phyloP scores from a whole-genome alignment of 2,113 vertebrate genomes.

The Rousettus leschenaultii region DNA sequence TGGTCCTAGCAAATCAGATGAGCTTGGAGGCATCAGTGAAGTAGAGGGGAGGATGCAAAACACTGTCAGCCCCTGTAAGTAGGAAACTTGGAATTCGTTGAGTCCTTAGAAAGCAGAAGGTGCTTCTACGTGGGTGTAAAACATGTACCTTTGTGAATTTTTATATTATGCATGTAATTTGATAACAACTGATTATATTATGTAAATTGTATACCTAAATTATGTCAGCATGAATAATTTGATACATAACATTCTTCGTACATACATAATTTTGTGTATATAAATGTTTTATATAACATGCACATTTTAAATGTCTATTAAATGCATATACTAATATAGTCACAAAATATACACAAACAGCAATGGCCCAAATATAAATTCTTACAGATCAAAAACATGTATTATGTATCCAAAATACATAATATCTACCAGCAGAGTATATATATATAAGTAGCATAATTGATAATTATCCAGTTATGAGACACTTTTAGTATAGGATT shows the following conservation, averaged over 20 bases:
- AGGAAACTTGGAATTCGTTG: not conserved
- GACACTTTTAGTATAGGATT: not conserved
- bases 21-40: not conserved
- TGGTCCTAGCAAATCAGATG: not conserved
- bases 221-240: not conserved
- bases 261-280: not conserved
- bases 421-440: not conserved
- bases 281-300: not conserved
- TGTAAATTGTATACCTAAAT: not conserved
- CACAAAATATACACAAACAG: not conserved
- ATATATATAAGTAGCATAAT: not conserved
- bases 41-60: not conserved
- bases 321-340: not conserved
- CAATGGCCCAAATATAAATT: not conserved
- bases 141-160: not conserved
- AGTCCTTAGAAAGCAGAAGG: not conserved
- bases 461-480: not conserved
- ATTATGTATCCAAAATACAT: not conserved
- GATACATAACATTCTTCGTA: not conserved
- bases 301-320: not conserved
- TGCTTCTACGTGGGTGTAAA: not conserved
- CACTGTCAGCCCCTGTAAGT: not conserved
- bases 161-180: not conserved
- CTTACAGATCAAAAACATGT: not conserved
- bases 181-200: not conserved